Percentiles rank a stretch among this genome's conserved stretches.
These are phyloP conservation scores for Acleris laterana DNA, from an alignment of 2,888 invertebrate species.

Conservation along the genomic window DNA sequence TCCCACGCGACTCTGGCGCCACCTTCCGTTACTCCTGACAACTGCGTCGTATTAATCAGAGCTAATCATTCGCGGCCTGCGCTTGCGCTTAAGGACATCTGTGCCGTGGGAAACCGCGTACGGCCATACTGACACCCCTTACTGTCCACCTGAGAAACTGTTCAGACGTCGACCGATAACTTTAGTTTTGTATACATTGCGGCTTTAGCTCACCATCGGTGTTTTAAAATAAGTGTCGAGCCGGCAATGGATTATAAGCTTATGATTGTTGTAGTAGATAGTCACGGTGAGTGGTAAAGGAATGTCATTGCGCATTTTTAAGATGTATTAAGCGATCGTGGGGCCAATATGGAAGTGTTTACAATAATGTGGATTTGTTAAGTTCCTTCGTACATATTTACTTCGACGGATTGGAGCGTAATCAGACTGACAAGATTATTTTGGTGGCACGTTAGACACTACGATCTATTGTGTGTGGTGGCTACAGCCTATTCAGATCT, in stretches of 20 bases:
- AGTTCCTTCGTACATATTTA: conserved; percentile 38
- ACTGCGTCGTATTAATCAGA: conserved; percentile 43
- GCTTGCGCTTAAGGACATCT: conserved; percentile 67
- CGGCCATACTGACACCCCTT: conserved; percentile 41
- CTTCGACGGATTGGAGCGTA: conserved; percentile 16
- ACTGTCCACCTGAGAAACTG: background rate
- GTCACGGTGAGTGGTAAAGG: conserved; percentile 47
- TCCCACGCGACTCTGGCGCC: conserved; percentile 22
- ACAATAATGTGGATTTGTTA: conserved; percentile 56
- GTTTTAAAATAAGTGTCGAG: background rate
- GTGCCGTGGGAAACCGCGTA: conserved; percentile 74
- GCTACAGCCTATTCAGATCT: background rate
- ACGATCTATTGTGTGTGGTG: background rate
- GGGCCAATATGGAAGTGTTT: conserved; percentile 59
- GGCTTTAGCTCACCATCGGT: background rate
- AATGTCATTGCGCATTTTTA: conserved; percentile 62
- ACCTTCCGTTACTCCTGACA: conserved; percentile 26
- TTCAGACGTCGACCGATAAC: background rate
- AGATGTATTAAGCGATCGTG: conserved; percentile 52
- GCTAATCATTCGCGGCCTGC: conserved; percentile 42
- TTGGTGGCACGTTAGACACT: background rate
- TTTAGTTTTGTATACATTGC: background rate
- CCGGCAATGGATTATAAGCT: conserved; percentile 20
- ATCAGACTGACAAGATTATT: conserved; percentile 6
- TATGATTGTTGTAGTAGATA: background rate